Evolutionary conservation across 2,888 invertebrate species (phyloP).

Genomic region (Ophion costatus): DNA sequence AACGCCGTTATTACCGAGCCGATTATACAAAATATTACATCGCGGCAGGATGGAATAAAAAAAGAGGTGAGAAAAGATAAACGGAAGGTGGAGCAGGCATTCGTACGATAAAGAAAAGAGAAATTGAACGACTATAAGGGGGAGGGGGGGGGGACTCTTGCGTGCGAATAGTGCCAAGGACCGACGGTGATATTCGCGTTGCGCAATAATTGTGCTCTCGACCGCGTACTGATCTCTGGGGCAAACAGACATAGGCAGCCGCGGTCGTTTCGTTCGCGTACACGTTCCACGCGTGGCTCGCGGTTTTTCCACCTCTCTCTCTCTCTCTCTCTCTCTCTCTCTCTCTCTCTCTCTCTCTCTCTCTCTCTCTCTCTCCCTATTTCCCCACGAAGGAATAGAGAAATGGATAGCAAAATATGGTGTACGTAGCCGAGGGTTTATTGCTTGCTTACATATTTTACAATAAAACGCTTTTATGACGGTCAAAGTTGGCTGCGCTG

Average conservation of each 20-base stretch:
- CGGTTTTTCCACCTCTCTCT: conserved; percentile 51
- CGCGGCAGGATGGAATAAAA: conserved; percentile 11
- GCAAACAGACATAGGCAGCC: conserved; percentile 59
- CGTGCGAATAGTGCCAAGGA: conserved; percentile 72
- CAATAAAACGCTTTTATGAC: conserved; percentile 53
- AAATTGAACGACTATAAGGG: conserved; percentile 53
- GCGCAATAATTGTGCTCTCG: conserved; percentile 65
- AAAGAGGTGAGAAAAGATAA: conserved; percentile 44
- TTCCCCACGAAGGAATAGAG: conserved; percentile 24
- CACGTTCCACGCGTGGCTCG: conserved; percentile 59
- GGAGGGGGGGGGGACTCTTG: conserved; percentile 68
- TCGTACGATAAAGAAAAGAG: conserved; percentile 30
- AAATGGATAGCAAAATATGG: conserved; percentile 1
- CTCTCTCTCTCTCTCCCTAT: not conserved
- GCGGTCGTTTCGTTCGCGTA: conserved; percentile 46
- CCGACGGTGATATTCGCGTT: conserved; percentile 67
- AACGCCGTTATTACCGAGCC: conserved; percentile 44
- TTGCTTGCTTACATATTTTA: conserved; percentile 52
- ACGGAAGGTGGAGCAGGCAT: conserved; percentile 21
- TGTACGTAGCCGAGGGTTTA: conserved; percentile 16
- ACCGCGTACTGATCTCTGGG: conserved; percentile 61
- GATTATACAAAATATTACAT: conserved; percentile 38
- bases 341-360: not conserved
- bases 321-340: not conserved
- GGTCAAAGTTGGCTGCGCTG: conserved; percentile 37